Percentiles rank a stretch among this genome's conserved stretches.
Evolutionary conservation across 1,140 invertebrate species (phyloP).

Genomic region (Holcopasites calliopsidis): DNA sequence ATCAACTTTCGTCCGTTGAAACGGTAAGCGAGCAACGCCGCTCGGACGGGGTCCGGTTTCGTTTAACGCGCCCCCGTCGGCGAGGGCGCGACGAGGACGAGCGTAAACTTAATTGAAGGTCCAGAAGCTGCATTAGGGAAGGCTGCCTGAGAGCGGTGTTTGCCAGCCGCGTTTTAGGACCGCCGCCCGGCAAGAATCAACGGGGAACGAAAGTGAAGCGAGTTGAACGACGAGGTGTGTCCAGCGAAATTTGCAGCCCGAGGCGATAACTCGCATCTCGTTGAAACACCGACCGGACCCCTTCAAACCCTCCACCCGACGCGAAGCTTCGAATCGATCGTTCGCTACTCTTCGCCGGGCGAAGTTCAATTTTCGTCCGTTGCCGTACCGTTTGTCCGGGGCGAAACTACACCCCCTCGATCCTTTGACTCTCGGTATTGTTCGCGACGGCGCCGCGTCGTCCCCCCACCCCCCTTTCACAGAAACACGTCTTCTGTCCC

Average conservation of each 20-base stretch:
- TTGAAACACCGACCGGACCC: slow-evolving; percentile 1
- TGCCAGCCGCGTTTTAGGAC: not conserved
- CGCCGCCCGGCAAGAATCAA: not conserved
- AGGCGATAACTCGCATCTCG: slow-evolving; percentile 21
- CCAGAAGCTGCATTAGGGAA: too few relatives aligned
- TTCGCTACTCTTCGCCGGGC: not conserved
- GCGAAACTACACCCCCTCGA: slow-evolving; percentile 9
- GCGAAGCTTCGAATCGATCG: slow-evolving; percentile 15
- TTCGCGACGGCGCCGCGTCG: not conserved
- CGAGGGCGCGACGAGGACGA: not conserved
- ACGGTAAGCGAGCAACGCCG: not conserved
- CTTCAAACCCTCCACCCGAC: not conserved
- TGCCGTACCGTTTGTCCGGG: not conserved
- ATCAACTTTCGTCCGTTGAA: too few relatives aligned
- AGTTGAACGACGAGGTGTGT: not conserved
- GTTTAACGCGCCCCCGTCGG: not conserved
- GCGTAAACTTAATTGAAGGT: not conserved
- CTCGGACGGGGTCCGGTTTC: not conserved
- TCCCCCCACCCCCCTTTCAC: not conserved
- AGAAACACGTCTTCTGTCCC: not conserved
- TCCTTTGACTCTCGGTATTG: slow-evolving; percentile 21
- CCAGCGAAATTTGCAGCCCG: not conserved
- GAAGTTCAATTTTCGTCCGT: slow-evolving; percentile 5
- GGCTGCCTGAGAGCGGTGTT: not conserved
- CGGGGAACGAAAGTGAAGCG: slow-evolving; percentile 22